Evolutionary conservation across 2,797 vertebrate species (phyloP), one percentile per base, ranked within the genome.

Genomic region (Enteromius afrohamiltoni): DNA sequence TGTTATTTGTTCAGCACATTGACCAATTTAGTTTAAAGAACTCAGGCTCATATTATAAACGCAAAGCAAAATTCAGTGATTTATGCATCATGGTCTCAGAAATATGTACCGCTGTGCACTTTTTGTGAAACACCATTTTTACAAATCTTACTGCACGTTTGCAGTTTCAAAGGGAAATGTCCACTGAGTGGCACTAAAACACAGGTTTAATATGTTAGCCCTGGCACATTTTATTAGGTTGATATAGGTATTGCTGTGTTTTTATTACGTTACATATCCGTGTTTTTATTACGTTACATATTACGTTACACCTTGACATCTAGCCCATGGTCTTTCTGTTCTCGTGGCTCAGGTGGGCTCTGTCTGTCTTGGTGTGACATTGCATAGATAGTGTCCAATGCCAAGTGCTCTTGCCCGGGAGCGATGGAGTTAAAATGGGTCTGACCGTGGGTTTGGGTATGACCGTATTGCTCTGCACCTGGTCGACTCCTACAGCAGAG

Each of bases 391-490:
- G 75, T 13, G 58, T 64, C 53, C 58, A 67, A 23, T 79, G 81
- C 75, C 86, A 85, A 85, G 34, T 58, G 31, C 62, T 73, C 77
- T 68, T 78, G 79, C 71, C 73, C 67, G 16, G 74, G 71, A 88
- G 74, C 51, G 42, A 60, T 78, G 34, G 86, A 55, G 64, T 79
- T 42, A 69, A 83, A 77, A 60, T 51, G 65, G 71, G 79, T 69
- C 87, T 70, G 84, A 86, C 85, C 21, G 26, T 47, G 31, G 47
- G 34, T 83, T 65, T 45, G 62, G 73, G 45, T 77, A 77, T 74
- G 84, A 90, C 68, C 85, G 85, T 89, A 88, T 88, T 88, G 89
- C 78, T 77, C 64, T 23, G 40, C 88, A 89, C 89, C 89, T 88
- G 88, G 78, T 82, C 65, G 53, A 77, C 67, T 74, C 80, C 73